Evolutionary conservation across 2,797 vertebrate species (phyloP), one percentile per base, ranked within the genome.

Genomic region (Schizopygopsis malacanthus): DNA sequence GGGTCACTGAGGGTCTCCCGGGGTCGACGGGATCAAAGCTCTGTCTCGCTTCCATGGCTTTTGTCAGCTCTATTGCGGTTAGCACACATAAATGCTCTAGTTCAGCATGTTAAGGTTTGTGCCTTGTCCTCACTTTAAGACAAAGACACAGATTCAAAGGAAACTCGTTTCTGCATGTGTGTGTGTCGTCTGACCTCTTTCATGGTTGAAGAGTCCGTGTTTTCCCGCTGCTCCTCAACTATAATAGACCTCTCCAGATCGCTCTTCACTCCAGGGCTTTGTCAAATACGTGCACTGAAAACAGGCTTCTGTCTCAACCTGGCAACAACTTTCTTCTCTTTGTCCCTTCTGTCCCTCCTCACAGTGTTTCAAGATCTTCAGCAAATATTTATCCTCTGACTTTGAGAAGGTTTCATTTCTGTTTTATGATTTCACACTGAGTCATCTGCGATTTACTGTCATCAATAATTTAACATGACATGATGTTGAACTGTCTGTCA

Each of bases 231-330:
- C 54, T 80, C n/a, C 22, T 72, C 54, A 81, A 73, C 71, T 59
- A 45, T 84, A 84, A 81, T 67, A 33, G 79, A 54, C 33, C 75
- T 73, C 82, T 76, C 37, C 47, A 69, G 18, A 52, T 77, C 41
- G 2, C 50, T 59, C 61, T 70, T 73, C 61, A 84, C 82, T 69
- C 9, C 20, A 41, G 61, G 73, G 77, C 61, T 71, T 67, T 77
- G 28, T 65, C 59, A 5, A 47, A 71, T 81, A 61, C 47, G 50
- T 70, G 78, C 16, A 0, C 41, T 71, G 52, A 84, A 87, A 76
- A 69, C 59, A 84, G 37, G 59, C 61, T 81, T 85, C 67, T 83
- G 61, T 85, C 50, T 85, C 70, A 81, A 43, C 12, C 15, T 89
- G 52, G 79, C 45, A 71, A 73, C 12, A 7, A 50, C 72, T 25